Evolutionary conservation across 92 coral and sea anemone genomes (phyloP), one percentile per base, ranked within the genome.

Genomic region (Heliopora coerulea): DNA sequence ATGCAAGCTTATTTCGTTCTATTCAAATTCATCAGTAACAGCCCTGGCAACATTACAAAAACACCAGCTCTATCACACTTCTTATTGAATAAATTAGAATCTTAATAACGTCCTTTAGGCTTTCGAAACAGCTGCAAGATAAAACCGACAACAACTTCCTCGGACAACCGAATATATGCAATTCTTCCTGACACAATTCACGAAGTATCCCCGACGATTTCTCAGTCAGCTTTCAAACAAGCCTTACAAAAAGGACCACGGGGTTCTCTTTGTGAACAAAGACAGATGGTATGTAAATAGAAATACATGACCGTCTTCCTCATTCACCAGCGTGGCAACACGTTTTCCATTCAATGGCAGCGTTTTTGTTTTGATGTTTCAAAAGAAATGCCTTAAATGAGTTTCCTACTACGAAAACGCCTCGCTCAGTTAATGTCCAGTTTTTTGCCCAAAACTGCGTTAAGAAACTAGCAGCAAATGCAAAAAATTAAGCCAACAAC

Each of bases 271-370:
- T 46, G 52, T 46, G 52, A 46, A 46, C 7, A 50, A 56, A 3
- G 30, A 6, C 30, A 56, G 29, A 56, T 56, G 61, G 61, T 56
- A 56, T 56, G 61, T 31, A 56, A 56, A 56, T 23, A 23, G 11
- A 17, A 56, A 19, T 50, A 49, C 26, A 33, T 37, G 46, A 21
- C 70, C 70, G 26, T 18, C 11, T 20, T 27, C 8, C 39, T 14
- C 21, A 18, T 31, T 70, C 17, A 70, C 77, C 77, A 70, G 63
- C 77, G 77, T 70, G 77, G 62, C 62, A 50, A 23, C 49, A 35
- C 77, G 35, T 58, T 57, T 54, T 70, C n/a, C 7, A 26, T 52
- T 52, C 49, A 70, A 33, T 11, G 49, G 70, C 32, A 15, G 46
- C 24, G 15, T 50, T 54, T n/a, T 70, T 70, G 77, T 70, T 70